Evolutionary conservation across 2,113 vertebrate species (phyloP).

Genomic region (Pongo pygmaeus): DNA sequence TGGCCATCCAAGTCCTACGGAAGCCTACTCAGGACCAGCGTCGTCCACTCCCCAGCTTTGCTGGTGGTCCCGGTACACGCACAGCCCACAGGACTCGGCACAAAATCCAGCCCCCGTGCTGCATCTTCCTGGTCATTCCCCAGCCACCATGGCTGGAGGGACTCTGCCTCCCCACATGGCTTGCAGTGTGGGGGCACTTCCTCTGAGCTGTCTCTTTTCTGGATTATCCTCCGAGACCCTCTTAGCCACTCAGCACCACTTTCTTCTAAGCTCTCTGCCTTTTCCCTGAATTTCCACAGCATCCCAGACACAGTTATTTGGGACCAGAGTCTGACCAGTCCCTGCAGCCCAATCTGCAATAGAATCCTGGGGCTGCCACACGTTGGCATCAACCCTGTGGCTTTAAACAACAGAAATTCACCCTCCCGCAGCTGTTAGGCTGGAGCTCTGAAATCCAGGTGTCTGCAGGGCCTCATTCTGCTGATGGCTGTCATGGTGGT

Average conservation of each 20-base stretch:
- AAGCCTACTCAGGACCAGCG: neutral
- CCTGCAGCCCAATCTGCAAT: accelerated
- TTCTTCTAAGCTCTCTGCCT: neutral
- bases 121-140: accelerated
- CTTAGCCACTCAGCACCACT: accelerated
- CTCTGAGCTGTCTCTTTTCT: accelerated
- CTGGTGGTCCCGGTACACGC: accelerated
- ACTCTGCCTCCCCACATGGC: accelerated
- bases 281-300: accelerated
- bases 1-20: accelerated
- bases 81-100: accelerated
- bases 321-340: too few relatives aligned
- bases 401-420: neutral
- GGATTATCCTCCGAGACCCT: accelerated
- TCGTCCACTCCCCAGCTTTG: neutral
- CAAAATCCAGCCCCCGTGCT: too few relatives aligned
- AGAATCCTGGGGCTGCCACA: accelerated
- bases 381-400: too few relatives aligned
- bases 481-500: accelerated
- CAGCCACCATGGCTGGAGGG: accelerated
- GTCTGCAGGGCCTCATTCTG: accelerated
- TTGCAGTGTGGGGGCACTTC: accelerated
- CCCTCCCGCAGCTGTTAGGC: accelerated
- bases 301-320: neutral
- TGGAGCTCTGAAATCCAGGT: accelerated